Percentiles rank a stretch among this genome's conserved stretches.
Evolutionary conservation across 2,113 vertebrate genomes (phyloP).

Genomic region (Xiphias gladius): DNA sequence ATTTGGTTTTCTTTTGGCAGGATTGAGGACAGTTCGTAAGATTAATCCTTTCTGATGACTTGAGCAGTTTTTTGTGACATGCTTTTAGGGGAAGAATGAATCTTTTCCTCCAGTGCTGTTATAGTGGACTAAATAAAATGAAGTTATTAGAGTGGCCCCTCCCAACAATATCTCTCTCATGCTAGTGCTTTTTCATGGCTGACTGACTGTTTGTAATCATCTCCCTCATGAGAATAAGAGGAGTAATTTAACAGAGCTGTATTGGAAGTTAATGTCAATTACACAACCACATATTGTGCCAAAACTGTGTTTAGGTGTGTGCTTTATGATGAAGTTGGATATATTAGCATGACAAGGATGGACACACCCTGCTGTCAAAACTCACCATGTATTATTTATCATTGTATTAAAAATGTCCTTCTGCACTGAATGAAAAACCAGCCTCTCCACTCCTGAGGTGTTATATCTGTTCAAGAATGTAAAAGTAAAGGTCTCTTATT

Average conservation of each 20-base stretch:
- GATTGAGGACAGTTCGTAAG: slow-evolving; percentile 3
- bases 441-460: neutral
- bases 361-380: slow-evolving; percentile 66
- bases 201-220: slow-evolving; percentile 75
- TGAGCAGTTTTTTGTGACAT: slow-evolving; percentile 58
- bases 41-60: slow-evolving; percentile 50
- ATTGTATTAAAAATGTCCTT: slow-evolving; percentile 40
- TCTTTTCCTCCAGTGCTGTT: slow-evolving; percentile 41
- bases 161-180: slow-evolving; percentile 56
- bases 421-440: neutral
- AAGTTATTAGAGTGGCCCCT: slow-evolving; percentile 69
- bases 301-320: slow-evolving; percentile 47
- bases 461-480: neutral
- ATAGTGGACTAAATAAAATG: slow-evolving; percentile 69
- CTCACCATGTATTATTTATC: slow-evolving; percentile 27
- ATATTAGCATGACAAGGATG: slow-evolving; percentile 40
- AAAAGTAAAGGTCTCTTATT: neutral
- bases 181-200: slow-evolving; percentile 65
- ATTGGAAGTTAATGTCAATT: slow-evolving; percentile 72
- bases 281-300: slow-evolving; percentile 43
- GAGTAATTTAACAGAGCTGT: slow-evolving; percentile 76
- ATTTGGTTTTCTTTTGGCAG: slow-evolving; percentile 58
- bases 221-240: slow-evolving; percentile 65
- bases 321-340: slow-evolving; percentile 54
- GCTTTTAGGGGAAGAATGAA: slow-evolving; percentile 43